Conservation (phyloP, 2,888 invertebrate genomes). For the Limnephilus marmoratus region DNA sequence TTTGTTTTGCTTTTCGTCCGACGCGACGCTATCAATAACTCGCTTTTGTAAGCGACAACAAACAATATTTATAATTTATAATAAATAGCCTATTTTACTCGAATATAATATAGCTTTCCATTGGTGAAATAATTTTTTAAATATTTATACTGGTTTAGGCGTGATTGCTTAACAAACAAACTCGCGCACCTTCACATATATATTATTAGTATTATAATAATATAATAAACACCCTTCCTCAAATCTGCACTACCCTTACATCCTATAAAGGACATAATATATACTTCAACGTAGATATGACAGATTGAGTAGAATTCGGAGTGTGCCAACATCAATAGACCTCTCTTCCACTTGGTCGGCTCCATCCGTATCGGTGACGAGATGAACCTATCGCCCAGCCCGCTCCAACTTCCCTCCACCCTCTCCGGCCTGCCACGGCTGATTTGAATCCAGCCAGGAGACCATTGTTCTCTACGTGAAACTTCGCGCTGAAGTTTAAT, state of each 20-base stretch:
- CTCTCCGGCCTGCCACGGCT: background rate
- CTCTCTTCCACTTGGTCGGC: slow-evolving; percentile 48
- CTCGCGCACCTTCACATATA: no score
- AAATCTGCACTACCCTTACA: background rate
- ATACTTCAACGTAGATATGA: background rate
- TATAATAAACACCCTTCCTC: background rate
- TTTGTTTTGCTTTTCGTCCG: no score
- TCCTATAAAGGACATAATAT: background rate
- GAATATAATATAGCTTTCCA: no score
- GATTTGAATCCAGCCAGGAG: slow-evolving; percentile 29
- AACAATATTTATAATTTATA: no score
- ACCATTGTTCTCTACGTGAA: slow-evolving; percentile 28
- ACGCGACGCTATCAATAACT: no score
- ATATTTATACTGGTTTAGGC: no score
- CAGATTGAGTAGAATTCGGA: background rate
- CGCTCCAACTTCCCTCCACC: background rate
- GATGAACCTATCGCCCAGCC: slow-evolving; percentile 11
- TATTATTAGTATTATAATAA: no score
- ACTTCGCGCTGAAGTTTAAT: slow-evolving; percentile 8
- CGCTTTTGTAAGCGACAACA: no score
- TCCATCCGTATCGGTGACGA: slow-evolving; percentile 46
- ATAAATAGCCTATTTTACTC: no score
- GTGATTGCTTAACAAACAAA: no score
- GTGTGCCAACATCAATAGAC: slow-evolving; percentile 43
- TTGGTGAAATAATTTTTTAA: no score